Evolutionary conservation across 2,888 invertebrate species (phyloP), one percentile per base, ranked within the genome.

Genomic region (Phasia obesa): DNA sequence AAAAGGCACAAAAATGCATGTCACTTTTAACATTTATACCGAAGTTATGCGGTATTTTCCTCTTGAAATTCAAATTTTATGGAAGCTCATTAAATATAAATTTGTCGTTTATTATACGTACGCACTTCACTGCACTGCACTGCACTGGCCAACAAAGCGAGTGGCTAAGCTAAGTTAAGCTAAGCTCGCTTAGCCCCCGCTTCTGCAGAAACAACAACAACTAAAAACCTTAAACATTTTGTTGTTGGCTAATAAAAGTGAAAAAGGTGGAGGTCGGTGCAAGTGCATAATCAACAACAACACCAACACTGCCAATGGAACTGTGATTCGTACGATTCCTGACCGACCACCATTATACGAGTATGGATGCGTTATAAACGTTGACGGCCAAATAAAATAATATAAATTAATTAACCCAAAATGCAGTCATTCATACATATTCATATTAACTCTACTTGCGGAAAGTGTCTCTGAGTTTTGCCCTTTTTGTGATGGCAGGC

Each of bases 21-120:
- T 83, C 82, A 81, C 78, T 78, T 70, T 81, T 44, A 70, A 71
- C 76, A 65, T 76, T 77, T 64, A 71, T 65, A 64, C 44, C 60
- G 27, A 62, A 67, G 76, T 76, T 65, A 70, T 76, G 76, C 90
- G 87, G 87, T 84, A 65, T 87, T 86, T 87, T 90, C 89, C 87
- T 88, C 87, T 90, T 90, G 90, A 90, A 90, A 90, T 90, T 91
- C 88, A 91, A 91, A 90, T 90, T 91, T 91, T 91, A 91, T 91
- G 90, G 89, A 85, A 88, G 88, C 91, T 90, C 91, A 90, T 91
- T 91, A 91, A 90, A 91, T 91, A 91, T 91, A 91, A 91, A 91
- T 91, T 91, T 91, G 91, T 91, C 88, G 87, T 87, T 86, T 85
- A 86, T 85, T 86, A 85, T 84, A 84, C 84, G 13, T 42, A 6